Evolutionary conservation across 2,113 vertebrate genomes (phyloP).

Genomic region (Sphyrna mokarran): DNA sequence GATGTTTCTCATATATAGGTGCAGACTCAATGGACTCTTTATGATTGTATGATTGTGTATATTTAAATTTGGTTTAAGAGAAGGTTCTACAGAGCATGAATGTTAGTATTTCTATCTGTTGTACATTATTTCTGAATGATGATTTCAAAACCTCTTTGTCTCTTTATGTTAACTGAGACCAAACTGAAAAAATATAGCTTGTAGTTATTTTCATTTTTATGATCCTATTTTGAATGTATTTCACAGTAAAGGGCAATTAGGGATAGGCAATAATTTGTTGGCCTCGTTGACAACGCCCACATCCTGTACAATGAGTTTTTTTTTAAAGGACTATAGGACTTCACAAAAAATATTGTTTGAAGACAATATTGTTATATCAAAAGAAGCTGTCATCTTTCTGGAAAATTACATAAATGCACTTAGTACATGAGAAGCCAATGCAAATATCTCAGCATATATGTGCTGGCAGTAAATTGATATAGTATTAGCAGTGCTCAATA

Average conservation of each 20-base stretch:
- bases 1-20: too few species aligned
- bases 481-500: background rate
- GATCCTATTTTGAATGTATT: background rate
- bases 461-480: background rate
- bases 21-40: too few species aligned
- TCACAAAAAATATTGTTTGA: background rate
- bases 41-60: background rate
- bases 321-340: background rate
- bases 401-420: background rate
- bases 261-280: too few species aligned
- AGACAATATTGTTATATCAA: background rate
- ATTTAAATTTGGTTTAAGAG: background rate
- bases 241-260: too few species aligned
- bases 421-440: background rate
- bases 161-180: background rate
- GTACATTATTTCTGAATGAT: slow-evolving; percentile 9
- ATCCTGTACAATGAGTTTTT: too few species aligned
- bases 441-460: background rate
- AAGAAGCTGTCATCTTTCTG: background rate
- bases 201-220: background rate
- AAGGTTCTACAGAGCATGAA: background rate
- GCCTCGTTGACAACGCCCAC: too few species aligned
- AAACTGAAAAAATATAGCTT: background rate
- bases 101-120: background rate
- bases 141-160: background rate